Evolutionary conservation across 2,888 invertebrate species (phyloP).

Genomic region (Craniophora ligustri): DNA sequence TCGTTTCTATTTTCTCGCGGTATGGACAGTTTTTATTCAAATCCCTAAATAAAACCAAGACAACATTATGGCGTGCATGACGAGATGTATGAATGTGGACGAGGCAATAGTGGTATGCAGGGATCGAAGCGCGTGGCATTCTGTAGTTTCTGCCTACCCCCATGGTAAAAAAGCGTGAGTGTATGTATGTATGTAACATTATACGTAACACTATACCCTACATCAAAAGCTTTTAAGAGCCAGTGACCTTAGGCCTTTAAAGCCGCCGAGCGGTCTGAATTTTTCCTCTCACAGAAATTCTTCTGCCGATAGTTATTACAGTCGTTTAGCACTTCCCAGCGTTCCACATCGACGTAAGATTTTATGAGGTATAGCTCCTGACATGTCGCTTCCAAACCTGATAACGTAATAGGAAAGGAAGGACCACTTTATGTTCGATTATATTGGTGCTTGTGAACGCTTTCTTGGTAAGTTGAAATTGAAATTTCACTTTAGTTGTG

Average conservation of each 20-base stretch:
- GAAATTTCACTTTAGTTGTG: too few relatives aligned
- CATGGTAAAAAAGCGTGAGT: too few relatives aligned
- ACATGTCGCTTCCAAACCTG: slow-evolving; percentile 21
- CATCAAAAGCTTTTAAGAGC: slow-evolving; percentile 12
- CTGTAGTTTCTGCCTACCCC: too few relatives aligned
- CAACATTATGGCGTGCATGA: too few relatives aligned
- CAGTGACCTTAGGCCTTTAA: slow-evolving; percentile 1
- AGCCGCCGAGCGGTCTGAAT: neutral
- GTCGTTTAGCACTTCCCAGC: slow-evolving; percentile 9
- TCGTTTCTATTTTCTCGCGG: too few relatives aligned
- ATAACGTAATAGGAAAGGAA: slow-evolving; percentile 8
- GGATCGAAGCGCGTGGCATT: too few relatives aligned
- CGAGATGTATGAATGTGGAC: too few relatives aligned
- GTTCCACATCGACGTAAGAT: slow-evolving; percentile 32
- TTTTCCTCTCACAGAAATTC: slow-evolving; percentile 13
- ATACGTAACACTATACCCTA: neutral
- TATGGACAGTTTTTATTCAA: too few relatives aligned
- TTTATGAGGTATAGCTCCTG: slow-evolving; percentile 31
- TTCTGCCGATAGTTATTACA: slow-evolving; percentile 36
- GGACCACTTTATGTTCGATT: neutral
- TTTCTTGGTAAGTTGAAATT: too few relatives aligned
- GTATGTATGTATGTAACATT: neutral
- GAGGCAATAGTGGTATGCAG: too few relatives aligned
- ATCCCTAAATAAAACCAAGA: too few relatives aligned
- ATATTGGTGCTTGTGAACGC: too few relatives aligned